Base-by-base conservation (phyloP, 2,888 invertebrate genomes). In the Dasypogon diadema region DNA sequence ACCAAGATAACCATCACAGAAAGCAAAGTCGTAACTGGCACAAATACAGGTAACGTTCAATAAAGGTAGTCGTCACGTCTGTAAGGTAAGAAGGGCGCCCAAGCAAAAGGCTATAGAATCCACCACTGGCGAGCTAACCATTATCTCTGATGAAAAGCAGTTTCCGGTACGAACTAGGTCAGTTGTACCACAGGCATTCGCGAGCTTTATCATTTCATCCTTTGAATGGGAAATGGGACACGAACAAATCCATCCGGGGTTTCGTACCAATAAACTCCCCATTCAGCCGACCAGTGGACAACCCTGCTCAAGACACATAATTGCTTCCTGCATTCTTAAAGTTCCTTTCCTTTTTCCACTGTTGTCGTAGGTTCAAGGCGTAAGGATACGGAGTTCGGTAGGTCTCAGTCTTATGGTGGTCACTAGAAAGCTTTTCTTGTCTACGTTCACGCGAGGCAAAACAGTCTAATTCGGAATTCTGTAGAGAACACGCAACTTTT, bases 291-390 rank as follows among this genome's bases (percentile, higher is more conserved):
- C 60, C 22, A 14, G 16, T 68, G 65, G 65, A 68, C 34, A 68
- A 24, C 42, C 55, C 34, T 73, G 37, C 55, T 30, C 54, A 68
- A 14, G 54, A 18, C 30, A 18, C 55, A 22, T 55, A 73, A 56
- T 73, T 37, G 56, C 56, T 56, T 73, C 72, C 72, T 73, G 72
- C 30, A 73, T 73, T 56, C 56, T 10, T 56, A 37, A 21, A 42
- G 55, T 54, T 46, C n/a, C 56, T 55, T 58, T 30, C 2, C 63
- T 26, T 68, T 24, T 48, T 48, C 22, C 14, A 14, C 12, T 46
- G 22, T 22, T 22, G 65, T n/a, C 16, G 46, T 68, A 42, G 65
- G 48, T 68, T 68, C 65, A 68, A 68, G 65, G 65, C 37, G 42
- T 24, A 24, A 58, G 58, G 14, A 60, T 30, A 60, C 34, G 60